A percentile compares a stretch with the other conserved stretches of the same genome.
Conservation (phyloP, 1,140 invertebrate genomes). For the Cyclargus thomasi region DNA sequence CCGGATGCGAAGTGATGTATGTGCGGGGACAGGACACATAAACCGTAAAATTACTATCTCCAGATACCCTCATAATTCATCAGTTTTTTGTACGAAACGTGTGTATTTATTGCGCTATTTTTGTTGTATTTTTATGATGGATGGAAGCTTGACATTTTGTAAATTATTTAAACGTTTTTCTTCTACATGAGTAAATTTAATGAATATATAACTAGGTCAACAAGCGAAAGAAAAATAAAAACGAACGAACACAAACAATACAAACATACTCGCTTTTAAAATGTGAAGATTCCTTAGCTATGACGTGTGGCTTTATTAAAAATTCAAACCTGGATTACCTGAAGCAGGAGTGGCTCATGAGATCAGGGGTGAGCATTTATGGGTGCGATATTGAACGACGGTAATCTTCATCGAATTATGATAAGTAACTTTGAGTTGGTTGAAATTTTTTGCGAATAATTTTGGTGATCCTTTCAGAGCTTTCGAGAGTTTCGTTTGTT, state of each 20-base stretch:
- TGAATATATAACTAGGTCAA: no score
- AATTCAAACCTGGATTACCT: constrained; percentile 42
- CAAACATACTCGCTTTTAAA: background rate
- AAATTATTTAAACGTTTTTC: no score
- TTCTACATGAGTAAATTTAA: no score
- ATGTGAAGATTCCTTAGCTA: constrained; percentile 1
- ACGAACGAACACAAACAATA: no score
- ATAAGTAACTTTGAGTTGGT: constrained; percentile 34
- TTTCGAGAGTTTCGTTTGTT: background rate
- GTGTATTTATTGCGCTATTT: constrained; percentile 22
- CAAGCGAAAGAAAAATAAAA: no score
- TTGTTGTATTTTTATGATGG: background rate
- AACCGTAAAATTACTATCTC: constrained; percentile 68
- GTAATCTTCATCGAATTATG: constrained; percentile 37
- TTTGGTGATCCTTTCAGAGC: background rate
- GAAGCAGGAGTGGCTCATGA: constrained; percentile 23
- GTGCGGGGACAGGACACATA: constrained; percentile 59
- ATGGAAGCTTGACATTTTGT: background rate
- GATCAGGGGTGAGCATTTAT: constrained; percentile 43
- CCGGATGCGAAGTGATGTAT: constrained; percentile 58
- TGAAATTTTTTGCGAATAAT: background rate
- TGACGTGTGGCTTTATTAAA: constrained; percentile 39
- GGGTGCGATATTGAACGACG: constrained; percentile 38
- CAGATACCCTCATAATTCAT: constrained; percentile 41
- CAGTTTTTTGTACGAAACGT: constrained; percentile 24